Evolutionary conservation across 2,888 invertebrate species (phyloP), one percentile per base, ranked within the genome.

Genomic region (Clitarchus hookeri): DNA sequence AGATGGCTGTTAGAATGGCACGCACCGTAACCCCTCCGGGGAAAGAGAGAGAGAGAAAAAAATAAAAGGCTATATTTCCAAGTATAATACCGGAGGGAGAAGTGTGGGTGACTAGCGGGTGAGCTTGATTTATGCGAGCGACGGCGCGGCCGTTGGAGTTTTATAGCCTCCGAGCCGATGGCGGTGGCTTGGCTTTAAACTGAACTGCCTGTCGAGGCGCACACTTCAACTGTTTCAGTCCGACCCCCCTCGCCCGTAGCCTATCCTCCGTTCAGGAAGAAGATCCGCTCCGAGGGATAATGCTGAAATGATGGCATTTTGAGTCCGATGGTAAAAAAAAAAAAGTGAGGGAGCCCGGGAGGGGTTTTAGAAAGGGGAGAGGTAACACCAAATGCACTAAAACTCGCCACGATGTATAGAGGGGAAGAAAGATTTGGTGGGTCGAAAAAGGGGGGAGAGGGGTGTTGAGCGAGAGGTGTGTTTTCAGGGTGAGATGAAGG

Each of bases 221-320:
- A 65, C 65, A 65, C 65, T 65, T 65, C 65, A 65, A 65, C 65
- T n/a, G 65, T 65, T 65, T 65, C 65, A 19, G 16, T 23, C n/a
- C 65, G n/a, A 2, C 65, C 65, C 65, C 65, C 65, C n/a, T 23
- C 65, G 13, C 65, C 65, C 23, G 0, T n/a, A 11, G 65, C 23
- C n/a, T 0, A 12, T 65, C 65, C 65, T 65, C 65, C n/a, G 11
- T 65, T 48, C 48, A 8, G 65, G n/a, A 65, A 65, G 65, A 65
- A 65, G 19, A 11, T 65, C 6, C 65, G n/a, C 65, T 65, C 65
- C 19, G 23, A n/a, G 65, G 65, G 65, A 65, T 65, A 65, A n/a
- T 65, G 65, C 65, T 65, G 65, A 65, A 65, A 65, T 65, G 65
- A 65, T 65, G n/a, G 65, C 65, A 65, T 65, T 65, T 65, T 65